Base-by-base conservation (phyloP, 2,888 invertebrate genomes). In the Sturmia bella region DNA sequence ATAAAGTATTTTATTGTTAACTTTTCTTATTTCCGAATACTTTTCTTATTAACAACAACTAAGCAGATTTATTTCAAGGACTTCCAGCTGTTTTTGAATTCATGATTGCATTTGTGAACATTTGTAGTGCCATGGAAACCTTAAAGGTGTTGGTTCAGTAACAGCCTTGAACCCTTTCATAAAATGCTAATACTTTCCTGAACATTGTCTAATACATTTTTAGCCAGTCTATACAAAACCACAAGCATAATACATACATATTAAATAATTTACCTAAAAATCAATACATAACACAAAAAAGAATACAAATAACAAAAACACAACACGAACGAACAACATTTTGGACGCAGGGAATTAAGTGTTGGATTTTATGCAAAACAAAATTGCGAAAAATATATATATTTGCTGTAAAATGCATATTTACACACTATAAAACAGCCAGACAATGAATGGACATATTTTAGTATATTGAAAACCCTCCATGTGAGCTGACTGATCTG, bases 141-240 rank as follows among this genome's bases (percentile, higher is more conserved):
- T 52, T 64, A 39, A 21, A 69, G 56, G 52, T 80, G 69, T 66
- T n/a, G n/a, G 27, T 6, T 64, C 63, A 74, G 76, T 80, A 80
- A 80, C 15, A 74, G n/a, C 80, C 75, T 59, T 80, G 66, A 66
- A 66, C 76, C 54, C 32, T 45, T 59, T 75, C 37, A 64, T 64
- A 39, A 57, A 64, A 61, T 48, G 52, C 27, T 64, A 32, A 24
- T 50, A 9, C 41, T 27, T 72, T 57, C 15, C n/a, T n/a, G 50
- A 48, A 73, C 63, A 32, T 70, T 69, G 63, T 68, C 57, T 54
- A 69, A 64, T 41, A 39, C 50, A 70, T 54, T 45, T 27, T 27
- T 52, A 61, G 63, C 64, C 52, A 45, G 43, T 63, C 13, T 63
- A 56, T 37, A 52, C 21, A 69, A 75, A 80, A 80, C 80, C 80